These are phyloP conservation scores for Gopherus flavomarginatus DNA, from an alignment of 2,113 vertebrate genomes.

Conservation along the genomic window DNA sequence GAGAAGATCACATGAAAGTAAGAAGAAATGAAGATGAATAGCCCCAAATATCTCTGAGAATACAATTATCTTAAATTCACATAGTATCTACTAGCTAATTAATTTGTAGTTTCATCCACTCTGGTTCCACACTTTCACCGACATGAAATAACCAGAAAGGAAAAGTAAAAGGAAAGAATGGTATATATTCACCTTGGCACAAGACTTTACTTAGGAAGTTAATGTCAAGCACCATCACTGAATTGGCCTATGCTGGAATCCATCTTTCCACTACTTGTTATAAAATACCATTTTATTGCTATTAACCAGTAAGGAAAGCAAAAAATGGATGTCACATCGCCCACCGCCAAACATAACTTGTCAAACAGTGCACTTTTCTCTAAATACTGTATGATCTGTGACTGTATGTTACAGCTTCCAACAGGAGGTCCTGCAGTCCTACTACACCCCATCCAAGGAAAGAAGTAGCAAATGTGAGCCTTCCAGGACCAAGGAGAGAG, in stretches of 20 bases:
- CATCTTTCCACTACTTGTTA: neutral
- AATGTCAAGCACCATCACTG: neutral
- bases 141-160: neutral
- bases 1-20: neutral
- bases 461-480: neutral
- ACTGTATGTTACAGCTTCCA: neutral
- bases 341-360: neutral
- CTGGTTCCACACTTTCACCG: neutral
- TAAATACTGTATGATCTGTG: too few relatives aligned
- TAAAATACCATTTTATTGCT: neutral
- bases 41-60: neutral
- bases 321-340: neutral
- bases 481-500: neutral
- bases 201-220: neutral
- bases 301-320: neutral
- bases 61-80: neutral
- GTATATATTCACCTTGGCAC: neutral
- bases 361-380: neutral
- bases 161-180: neutral
- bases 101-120: neutral
- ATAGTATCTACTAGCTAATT: neutral
- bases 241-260: neutral
- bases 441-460: neutral
- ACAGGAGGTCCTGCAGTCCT: neutral
- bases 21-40: neutral